phyloP scores from a whole-genome alignment of 2,888 invertebrate species.

The Xylota sylvarum region DNA sequence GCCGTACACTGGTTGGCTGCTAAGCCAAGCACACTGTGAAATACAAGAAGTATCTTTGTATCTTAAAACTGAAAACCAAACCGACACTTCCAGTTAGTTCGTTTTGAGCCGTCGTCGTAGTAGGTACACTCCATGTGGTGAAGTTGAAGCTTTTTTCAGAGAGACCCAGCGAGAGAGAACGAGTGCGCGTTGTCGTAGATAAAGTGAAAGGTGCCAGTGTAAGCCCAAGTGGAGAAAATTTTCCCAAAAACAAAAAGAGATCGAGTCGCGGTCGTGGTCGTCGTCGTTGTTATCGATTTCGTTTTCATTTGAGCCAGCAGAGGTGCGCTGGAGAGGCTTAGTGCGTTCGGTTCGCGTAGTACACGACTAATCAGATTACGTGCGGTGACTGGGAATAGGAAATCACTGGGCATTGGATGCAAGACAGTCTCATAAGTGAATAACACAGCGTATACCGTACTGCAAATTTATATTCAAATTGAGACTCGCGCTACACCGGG shows the following conservation, averaged over 20 bases:
- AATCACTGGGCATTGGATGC: constrained; percentile 30
- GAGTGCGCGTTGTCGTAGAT: constrained; percentile 28
- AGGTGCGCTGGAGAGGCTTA: constrained; percentile 23
- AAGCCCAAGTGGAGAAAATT: constrained; percentile 61
- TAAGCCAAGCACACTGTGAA: constrained; percentile 47
- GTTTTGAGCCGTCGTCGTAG: constrained; percentile 62
- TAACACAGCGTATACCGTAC: constrained; percentile 29
- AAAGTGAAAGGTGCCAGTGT: constrained; percentile 73
- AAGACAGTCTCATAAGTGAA: constrained; percentile 18
- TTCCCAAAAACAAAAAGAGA: constrained; percentile 57
- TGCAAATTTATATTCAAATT: constrained; percentile 44
- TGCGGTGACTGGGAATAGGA: constrained; percentile 48
- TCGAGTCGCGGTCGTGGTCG: constrained; percentile 27
- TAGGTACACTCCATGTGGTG: constrained; percentile 27
- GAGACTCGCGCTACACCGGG: constrained; percentile 24
- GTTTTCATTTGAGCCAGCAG: constrained; percentile 64
- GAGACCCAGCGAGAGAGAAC: constrained; percentile 40
- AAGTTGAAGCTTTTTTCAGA: constrained; percentile 4
- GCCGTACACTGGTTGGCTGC: constrained; percentile 47
- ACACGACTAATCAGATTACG: constrained; percentile 53
- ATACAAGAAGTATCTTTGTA: constrained; percentile 69
- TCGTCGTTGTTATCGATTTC: constrained; percentile 57
- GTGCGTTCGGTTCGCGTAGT: constrained; percentile 35
- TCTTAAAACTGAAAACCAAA: constrained; percentile 68
- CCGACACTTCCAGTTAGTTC: constrained; percentile 58